Base-by-base conservation (phyloP, 2,888 invertebrate genomes). In the Smittia sp. region DNA sequence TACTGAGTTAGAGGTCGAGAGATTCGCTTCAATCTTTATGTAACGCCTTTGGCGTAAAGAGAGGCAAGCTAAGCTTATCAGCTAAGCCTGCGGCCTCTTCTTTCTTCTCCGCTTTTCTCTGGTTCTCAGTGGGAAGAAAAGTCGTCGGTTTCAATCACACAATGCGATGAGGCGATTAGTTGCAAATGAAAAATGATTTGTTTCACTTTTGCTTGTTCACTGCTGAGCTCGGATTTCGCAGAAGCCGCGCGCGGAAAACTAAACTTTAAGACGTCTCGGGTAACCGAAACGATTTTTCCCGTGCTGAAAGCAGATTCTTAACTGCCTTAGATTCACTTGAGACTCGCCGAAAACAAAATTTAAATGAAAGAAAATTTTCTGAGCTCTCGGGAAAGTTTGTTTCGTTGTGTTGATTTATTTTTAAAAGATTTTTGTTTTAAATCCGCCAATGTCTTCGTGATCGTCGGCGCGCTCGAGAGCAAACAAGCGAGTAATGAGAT, bases 311-410 rank as follows among this genome's bases (percentile, higher is more conserved):
- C 58, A 58, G 58, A 58, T 22, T 58, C 58, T 46, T 46, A 46
- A 46, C 46, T 46, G 46, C n/a, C 46, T 46, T 46, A 22, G 22
- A 58, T 58, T 58, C 18, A 22, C 58, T 58, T 13, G 58, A 58
- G 58, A 20, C 58, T 22, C 22, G n/a, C 58, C 58, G 58, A 58
- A 58, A 58, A 58, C 58, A 18, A 22, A 58, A 18, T 46, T n/a
- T 46, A 46, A 46, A 15, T 46, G n/a, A 46, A 46, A 46, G 46
- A 46, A 46, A 46, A 46, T 46, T 46, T 46, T 46, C 46, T 46
- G 3, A 58, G 58, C 58, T 58, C 58, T 58, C 58, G 58, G 58
- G n/a, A 58, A 58, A 58, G 32, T 32, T n/a, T 46, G 32, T 32
- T 32, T 32, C 32, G 32, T 6, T 32, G 32, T 32, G 32, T 32